Evolutionary conservation across 1,140 invertebrate species (phyloP).

Genomic region (Melitaea cinxia): DNA sequence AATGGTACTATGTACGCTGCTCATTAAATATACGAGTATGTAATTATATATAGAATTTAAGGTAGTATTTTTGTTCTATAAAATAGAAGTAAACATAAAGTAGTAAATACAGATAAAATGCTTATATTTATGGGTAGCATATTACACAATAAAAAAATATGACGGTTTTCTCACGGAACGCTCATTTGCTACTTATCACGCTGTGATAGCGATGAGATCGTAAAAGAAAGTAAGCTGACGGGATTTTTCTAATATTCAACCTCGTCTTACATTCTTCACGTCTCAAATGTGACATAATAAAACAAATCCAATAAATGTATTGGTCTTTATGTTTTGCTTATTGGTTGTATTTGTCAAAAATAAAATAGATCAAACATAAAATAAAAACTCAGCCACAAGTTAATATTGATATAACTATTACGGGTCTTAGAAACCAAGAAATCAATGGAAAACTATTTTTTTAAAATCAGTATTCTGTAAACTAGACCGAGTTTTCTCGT

Average conservation of each 20-base stretch:
- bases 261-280: not conserved
- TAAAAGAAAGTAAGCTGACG: conserved; percentile 20
- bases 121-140: not conserved
- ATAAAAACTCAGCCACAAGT: no score
- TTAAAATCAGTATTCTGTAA: no score
- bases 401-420: no score
- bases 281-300: not conserved
- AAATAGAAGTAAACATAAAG: not conserved
- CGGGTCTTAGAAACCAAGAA: no score
- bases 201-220: conserved; percentile 17
- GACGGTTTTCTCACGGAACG: conserved; percentile 3
- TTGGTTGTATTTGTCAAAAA: not conserved
- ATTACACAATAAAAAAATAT: conserved; percentile 17
- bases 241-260: not conserved
- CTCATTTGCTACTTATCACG: conserved; percentile 19
- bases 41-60: not conserved
- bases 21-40: no score
- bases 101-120: not conserved
- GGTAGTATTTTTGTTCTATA: no score
- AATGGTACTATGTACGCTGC: no score
- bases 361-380: no score
- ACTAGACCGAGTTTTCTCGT: no score
- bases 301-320: no score
- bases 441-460: no score
- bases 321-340: no score